Evolutionary conservation across 2,888 invertebrate species (phyloP).

Genomic region (Ariolimax columbianus): DNA sequence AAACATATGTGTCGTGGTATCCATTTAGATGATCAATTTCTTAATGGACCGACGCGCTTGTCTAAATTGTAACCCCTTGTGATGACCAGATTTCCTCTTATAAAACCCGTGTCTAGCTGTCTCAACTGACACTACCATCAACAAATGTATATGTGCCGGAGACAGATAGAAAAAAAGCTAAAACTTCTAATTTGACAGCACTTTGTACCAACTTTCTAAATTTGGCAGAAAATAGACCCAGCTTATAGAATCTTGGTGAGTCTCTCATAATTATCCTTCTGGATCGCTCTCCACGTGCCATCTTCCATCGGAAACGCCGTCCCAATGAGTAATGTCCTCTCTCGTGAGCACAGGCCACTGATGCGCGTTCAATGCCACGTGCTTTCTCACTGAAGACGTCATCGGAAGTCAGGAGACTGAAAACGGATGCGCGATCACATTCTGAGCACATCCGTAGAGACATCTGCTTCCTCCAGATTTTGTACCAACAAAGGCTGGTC

Average conservation of each 20-base stretch:
- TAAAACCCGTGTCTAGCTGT: no score
- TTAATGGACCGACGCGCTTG: no score
- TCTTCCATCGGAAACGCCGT: conserved; percentile 28
- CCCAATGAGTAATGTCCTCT: conserved; percentile 21
- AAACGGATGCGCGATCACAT: conserved; percentile 43
- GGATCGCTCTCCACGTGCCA: neutral
- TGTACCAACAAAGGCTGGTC: conserved; percentile 26
- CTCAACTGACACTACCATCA: no score
- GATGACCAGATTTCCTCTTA: no score
- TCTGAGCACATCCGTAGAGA: neutral
- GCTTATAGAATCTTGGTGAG: neutral
- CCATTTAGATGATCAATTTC: no score
- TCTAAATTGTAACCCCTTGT: no score
- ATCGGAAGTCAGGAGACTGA: conserved; percentile 38
- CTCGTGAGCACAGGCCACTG: neutral
- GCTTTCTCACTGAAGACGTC: conserved; percentile 28
- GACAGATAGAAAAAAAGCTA: neutral
- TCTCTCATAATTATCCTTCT: conserved; percentile 27
- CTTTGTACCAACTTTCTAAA: neutral
- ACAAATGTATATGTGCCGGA: no score
- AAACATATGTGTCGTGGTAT: no score
- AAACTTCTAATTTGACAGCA: neutral
- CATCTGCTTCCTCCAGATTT: conserved; percentile 19
- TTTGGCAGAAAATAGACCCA: neutral
- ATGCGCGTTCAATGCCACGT: conserved; percentile 26